Conservation (phyloP, 2,113 vertebrate genomes). For the Sceloporus tristichus region DNA sequence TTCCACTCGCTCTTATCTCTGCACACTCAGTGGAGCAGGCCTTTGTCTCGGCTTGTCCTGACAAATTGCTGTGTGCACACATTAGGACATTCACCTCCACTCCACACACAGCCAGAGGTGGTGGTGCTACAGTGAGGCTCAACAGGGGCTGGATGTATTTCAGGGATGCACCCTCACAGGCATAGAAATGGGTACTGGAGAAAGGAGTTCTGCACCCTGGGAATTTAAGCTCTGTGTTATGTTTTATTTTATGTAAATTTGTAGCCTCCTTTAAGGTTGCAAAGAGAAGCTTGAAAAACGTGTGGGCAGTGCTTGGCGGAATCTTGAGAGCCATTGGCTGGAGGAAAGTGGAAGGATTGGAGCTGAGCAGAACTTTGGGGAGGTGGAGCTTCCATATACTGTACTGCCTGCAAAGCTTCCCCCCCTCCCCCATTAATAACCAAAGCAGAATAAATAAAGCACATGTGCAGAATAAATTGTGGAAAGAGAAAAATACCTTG, state of each 20-base stretch:
- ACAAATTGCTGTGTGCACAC: neutral
- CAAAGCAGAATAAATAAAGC: neutral
- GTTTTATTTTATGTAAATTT: neutral
- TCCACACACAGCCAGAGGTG: neutral
- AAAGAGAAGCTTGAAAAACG: neutral
- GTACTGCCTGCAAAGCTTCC: neutral
- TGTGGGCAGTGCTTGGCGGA: neutral
- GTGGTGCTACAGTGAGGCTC: neutral
- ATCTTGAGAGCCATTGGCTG: neutral
- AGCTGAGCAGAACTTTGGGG: neutral
- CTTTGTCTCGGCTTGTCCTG: conserved; percentile 11
- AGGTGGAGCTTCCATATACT: neutral
- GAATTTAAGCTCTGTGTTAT: neutral
- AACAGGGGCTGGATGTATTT: neutral
- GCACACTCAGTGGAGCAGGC: neutral
- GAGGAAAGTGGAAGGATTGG: neutral
- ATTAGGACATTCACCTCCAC: neutral
- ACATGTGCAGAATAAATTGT: neutral
- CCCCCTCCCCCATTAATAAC: neutral
- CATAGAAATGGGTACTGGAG: neutral
- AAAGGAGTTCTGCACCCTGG: neutral
- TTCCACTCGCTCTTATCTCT: neutral
- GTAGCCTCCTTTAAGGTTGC: conserved; percentile 11
- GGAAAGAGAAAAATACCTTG: neutral
- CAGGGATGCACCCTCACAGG: neutral